Conservation (phyloP, 2,888 invertebrate genomes). For the Ectobius pallidus region DNA sequence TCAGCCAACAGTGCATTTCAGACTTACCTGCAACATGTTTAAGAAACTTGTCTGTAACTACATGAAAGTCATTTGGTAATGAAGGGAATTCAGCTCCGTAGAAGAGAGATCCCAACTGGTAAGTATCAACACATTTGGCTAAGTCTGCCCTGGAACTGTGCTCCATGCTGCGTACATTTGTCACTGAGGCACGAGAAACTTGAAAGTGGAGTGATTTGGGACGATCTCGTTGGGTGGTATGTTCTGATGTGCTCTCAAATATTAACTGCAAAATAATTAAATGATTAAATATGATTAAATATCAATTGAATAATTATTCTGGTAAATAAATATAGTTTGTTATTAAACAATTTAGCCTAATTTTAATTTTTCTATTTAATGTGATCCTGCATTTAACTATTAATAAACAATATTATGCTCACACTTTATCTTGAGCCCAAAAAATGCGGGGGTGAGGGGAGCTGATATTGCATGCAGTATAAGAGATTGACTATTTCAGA, state of each 20-base stretch:
- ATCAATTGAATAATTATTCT: too few species aligned
- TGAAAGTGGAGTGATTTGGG: slow-evolving; percentile 87
- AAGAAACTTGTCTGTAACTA: slow-evolving; percentile 82
- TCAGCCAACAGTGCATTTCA: too few species aligned
- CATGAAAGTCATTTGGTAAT: slow-evolving; percentile 69
- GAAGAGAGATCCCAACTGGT: slow-evolving; percentile 76
- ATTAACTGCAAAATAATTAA: slow-evolving; percentile 27
- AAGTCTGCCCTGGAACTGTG: slow-evolving; percentile 78
- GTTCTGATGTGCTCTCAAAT: slow-evolving; percentile 28
- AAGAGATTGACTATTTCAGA: too few species aligned
- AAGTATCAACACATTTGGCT: slow-evolving; percentile 76
- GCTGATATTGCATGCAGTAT: too few species aligned
- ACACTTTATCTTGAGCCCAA: too few species aligned
- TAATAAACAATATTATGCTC: too few species aligned
- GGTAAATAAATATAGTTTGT: too few species aligned
- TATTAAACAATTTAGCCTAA: too few species aligned
- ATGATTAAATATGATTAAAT: slow-evolving; percentile 1
- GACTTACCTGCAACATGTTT: slow-evolving; percentile 65
- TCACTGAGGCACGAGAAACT: slow-evolving; percentile 72
- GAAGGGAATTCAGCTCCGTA: slow-evolving; percentile 82
- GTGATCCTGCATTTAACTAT: too few species aligned
- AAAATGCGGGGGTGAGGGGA: too few species aligned
- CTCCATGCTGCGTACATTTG: slow-evolving; percentile 68
- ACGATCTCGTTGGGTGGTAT: slow-evolving; percentile 75
- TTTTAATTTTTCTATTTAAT: too few species aligned